A percentile compares a stretch with the other conserved stretches of the same genome.
Conservation (phyloP, 2,888 invertebrate genomes). For the Azorinus chamasolen region DNA sequence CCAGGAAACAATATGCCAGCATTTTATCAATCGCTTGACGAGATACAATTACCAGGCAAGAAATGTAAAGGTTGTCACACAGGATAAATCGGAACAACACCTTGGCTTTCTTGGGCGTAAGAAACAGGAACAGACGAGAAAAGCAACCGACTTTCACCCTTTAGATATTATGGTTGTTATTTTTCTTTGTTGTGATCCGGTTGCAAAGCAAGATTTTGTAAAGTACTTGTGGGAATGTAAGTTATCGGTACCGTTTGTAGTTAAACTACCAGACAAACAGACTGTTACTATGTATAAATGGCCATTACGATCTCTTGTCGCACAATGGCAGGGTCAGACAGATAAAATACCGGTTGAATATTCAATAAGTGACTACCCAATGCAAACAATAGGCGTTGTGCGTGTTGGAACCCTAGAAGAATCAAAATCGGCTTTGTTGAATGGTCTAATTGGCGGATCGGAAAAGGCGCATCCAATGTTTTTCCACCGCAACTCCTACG, state of each 20-base stretch:
- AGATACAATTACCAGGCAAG: slow-evolving; percentile 17
- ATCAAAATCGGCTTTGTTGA: slow-evolving; percentile 17
- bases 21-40: slow-evolving; percentile 15
- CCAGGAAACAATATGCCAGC: slow-evolving; percentile 9
- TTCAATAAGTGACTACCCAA: background rate
- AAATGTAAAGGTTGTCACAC: background rate
- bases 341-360: background rate
- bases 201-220: slow-evolving; percentile 17
- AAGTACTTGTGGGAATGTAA: slow-evolving; percentile 21
- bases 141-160: slow-evolving; percentile 11
- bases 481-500: slow-evolving; percentile 16
- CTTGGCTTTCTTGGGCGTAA: background rate
- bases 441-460: slow-evolving; percentile 19
- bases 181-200: slow-evolving; percentile 22
- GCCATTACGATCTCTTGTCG: slow-evolving; percentile 11
- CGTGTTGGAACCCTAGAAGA: slow-evolving; percentile 2
- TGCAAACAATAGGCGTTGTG: slow-evolving; percentile 12
- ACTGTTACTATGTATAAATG: slow-evolving; percentile 6
- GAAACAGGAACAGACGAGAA: background rate
- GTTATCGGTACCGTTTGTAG: slow-evolving; percentile 21
- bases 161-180: slow-evolving; percentile 13
- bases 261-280: background rate
- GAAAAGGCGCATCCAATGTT: slow-evolving; percentile 30
- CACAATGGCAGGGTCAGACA: background rate
- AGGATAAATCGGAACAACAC: background rate